phyloP scores from a whole-genome alignment of 2,888 invertebrate species.

The Perizoma affinitatum region DNA sequence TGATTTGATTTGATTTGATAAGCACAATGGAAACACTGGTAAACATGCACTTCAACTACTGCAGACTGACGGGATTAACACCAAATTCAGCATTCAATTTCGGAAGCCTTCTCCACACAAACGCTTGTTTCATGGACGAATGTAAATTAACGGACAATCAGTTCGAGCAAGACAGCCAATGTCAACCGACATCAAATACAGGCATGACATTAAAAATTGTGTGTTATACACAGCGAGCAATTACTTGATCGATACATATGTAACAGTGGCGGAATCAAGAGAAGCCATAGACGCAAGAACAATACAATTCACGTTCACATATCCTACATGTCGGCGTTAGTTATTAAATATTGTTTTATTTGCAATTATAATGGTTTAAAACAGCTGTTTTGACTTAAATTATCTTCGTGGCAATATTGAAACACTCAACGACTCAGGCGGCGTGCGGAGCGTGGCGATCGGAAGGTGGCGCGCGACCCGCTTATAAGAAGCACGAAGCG shows the following conservation, averaged over 20 bases:
- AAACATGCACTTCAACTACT: neutral
- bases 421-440: too few relatives aligned
- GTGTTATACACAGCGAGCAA: slow-evolving; percentile 28
- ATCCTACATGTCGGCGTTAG: neutral
- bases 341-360: too few relatives aligned
- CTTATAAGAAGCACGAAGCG: too few relatives aligned
- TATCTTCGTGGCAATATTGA: too few relatives aligned
- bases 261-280: neutral
- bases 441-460: too few relatives aligned
- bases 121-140: slow-evolving; percentile 49
- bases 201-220: slow-evolving; percentile 24
- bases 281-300: slow-evolving; percentile 10
- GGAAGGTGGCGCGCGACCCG: too few relatives aligned
- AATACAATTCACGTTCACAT: slow-evolving; percentile 4
- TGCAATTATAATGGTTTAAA: too few relatives aligned
- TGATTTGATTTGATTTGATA: too few relatives aligned
- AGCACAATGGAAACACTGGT: too few relatives aligned
- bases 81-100: slow-evolving; percentile 43
- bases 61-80: slow-evolving; percentile 40
- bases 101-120: slow-evolving; percentile 35
- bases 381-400: too few relatives aligned
- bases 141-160: slow-evolving; percentile 49
- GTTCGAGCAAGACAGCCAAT: slow-evolving; percentile 47
- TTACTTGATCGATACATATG: slow-evolving; percentile 16
- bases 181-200: slow-evolving; percentile 38